phyloP scores from a whole-genome alignment of 2,113 vertebrate species.

The Chrysochloris asiatica region DNA sequence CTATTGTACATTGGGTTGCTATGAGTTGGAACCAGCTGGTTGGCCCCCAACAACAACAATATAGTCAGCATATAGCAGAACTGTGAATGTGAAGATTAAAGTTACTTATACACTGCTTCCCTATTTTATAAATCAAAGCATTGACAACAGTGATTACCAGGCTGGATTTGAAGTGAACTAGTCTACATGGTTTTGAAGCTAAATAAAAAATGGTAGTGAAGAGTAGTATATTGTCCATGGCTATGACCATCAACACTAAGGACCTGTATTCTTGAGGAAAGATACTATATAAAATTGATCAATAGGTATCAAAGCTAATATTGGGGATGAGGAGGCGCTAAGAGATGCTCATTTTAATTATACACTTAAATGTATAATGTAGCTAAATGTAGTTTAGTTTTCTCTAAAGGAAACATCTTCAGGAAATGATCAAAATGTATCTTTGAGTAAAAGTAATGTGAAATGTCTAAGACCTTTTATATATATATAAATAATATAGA shows the following conservation, averaged over 20 bases:
- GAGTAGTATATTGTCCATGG: slow-evolving; percentile 9
- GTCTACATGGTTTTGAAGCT: slow-evolving; percentile 29
- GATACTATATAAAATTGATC: background rate
- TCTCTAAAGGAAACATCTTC: background rate
- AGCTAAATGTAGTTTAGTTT: background rate
- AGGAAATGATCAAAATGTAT: slow-evolving; percentile 7
- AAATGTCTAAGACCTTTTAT: background rate
- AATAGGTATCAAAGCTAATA: slow-evolving; percentile 28
- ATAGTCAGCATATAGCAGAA: background rate
- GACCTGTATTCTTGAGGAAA: background rate
- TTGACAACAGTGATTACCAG: slow-evolving; percentile 44
- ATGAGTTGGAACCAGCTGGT: too few species aligned
- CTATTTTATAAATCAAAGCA: slow-evolving; percentile 16
- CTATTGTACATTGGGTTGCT: too few species aligned
- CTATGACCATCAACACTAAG: background rate
- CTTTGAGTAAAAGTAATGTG: slow-evolving; percentile 32
- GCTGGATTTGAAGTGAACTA: slow-evolving; percentile 28
- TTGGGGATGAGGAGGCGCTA: background rate
- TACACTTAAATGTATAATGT: too few species aligned
- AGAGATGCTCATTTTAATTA: background rate
- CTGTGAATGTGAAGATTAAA: background rate
- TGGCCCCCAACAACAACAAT: too few species aligned
- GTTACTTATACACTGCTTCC: background rate
- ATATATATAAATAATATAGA: background rate
- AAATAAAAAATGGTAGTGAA: slow-evolving; percentile 42